Base-by-base conservation (phyloP, 2,797 vertebrate species). In the Esox lucius region DNA sequence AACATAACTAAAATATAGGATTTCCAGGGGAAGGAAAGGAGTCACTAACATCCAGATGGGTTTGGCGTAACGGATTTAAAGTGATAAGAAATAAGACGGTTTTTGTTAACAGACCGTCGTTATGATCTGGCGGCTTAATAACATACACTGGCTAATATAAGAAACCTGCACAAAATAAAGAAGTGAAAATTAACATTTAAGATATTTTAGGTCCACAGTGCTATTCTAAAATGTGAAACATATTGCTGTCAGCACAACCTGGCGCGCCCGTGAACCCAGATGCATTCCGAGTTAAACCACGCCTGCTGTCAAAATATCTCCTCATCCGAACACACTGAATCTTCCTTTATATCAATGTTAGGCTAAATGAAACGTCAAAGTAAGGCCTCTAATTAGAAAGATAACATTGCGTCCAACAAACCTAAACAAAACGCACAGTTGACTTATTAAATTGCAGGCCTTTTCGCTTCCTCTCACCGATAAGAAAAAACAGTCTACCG, bases 1-100 rank as follows among this genome's bases (percentile, higher is more conserved):
- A 24, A 66, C 75, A 78, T 77, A 73, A 46, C 66, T 83, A 72
- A 86, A 82, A 89, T 81, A 81, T 80, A 83, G 48, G 68, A 72
- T 61, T 70, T 77, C 81, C 75, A 67, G 77, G 78, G 74, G 3
- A 68, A 24, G 80, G 39, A 51, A n/a, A n/a, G n/a, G n/a, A n/a
- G 16, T 73, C 19, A 66, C 15, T 42, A 28, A 64, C 70, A 49
- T 71, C 31, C 51, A 82, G 51, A 80, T 70, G 53, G 42, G n/a
- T 17, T 9, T 61, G 51, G 26, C 35, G 72, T 24, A 61, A 70
- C 11, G 19, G 5, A 68, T 53, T 67, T 66, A 5, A 7, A 67
- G 35, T 42, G 16, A 24, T 61, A 42, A 72, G 28, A 64, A 22
- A 68, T 68, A 19, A 33, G 3, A 72, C 35, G 28, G 7, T 28